A percentile compares a stretch with the other conserved stretches of the same genome.
These are phyloP conservation scores for Smutsia temminckii DNA, from an alignment of 2,797 vertebrate genomes.

Conservation along the genomic window DNA sequence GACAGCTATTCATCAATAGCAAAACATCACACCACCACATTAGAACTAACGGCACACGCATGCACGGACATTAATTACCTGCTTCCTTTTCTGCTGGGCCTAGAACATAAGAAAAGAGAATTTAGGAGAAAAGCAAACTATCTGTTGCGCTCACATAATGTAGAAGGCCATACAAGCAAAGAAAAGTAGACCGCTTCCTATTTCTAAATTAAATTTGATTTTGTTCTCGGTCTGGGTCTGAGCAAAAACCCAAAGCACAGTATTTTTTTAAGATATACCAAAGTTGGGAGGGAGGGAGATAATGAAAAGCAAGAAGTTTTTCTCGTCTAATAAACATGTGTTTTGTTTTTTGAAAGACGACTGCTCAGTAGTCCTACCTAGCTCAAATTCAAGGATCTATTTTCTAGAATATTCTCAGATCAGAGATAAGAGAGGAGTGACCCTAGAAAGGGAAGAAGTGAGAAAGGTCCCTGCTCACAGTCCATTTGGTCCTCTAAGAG, in stretches of 20 bases:
- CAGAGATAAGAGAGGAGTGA: not conserved
- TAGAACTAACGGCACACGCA: constrained; percentile 63
- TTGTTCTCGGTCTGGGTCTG: not conserved
- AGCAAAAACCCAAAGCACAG: not conserved
- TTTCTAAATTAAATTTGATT: constrained; percentile 32
- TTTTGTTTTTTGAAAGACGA: not conserved
- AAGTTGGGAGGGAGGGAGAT: not conserved
- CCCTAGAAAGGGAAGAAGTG: not conserved
- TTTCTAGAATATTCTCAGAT: constrained; percentile 9
- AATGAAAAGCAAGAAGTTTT: not conserved
- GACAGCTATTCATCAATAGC: not conserved
- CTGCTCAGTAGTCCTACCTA: not conserved
- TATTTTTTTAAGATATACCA: not conserved
- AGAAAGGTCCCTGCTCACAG: not conserved
- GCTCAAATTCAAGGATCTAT: not conserved
- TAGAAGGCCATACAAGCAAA: not conserved
- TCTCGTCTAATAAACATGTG: not conserved
- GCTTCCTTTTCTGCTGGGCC: constrained; percentile 86
- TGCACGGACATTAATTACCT: constrained; percentile 84
- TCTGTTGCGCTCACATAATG: not conserved
- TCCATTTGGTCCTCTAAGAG: not conserved
- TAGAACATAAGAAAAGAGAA: constrained; percentile 78
- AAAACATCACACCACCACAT: constrained; percentile 60
- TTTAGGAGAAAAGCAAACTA: constrained; percentile 62
- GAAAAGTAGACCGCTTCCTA: not conserved